These are phyloP conservation scores for Phorcus lineatus DNA, from an alignment of 2,888 invertebrate species.

Conservation along the genomic window DNA sequence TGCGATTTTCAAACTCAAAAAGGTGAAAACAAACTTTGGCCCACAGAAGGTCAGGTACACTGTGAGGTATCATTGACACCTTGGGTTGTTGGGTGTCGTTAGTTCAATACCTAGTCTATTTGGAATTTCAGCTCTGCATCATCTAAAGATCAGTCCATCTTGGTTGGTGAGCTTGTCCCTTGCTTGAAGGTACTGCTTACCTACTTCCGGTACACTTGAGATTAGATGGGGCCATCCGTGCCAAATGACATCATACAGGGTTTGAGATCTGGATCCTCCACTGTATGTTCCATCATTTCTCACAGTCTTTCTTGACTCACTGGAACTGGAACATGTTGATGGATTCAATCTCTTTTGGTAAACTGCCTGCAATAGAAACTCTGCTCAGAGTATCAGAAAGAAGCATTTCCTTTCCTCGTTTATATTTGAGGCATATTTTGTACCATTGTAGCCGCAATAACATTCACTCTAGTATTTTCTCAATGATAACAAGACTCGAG, in stretches of 20 bases:
- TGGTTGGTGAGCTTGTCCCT: conserved; percentile 23
- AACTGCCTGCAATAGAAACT: conserved; percentile 12
- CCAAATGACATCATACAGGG: conserved; percentile 23
- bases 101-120: neutral
- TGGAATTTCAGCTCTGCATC: neutral
- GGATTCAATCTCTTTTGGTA: conserved; percentile 21
- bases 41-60: conserved; percentile 35
- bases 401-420: conserved; percentile 2
- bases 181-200: conserved; percentile 5
- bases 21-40: conserved; percentile 30
- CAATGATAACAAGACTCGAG: conserved; percentile 71
- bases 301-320: neutral
- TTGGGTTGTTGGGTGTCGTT: conserved; percentile 31
- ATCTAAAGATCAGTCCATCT: neutral
- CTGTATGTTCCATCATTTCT: neutral
- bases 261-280: conserved; percentile 6
- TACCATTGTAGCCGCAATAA: conserved; percentile 66
- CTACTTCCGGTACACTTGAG: neutral
- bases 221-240: conserved; percentile 33
- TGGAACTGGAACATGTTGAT: conserved; percentile 27
- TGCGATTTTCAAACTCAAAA: neutral
- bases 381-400: neutral
- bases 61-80: conserved; percentile 31
- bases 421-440: conserved; percentile 42
- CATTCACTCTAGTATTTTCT: conserved; percentile 62